phyloP scores from a whole-genome alignment of 2,797 vertebrate genomes.

The Acestrorhynchus altus region DNA sequence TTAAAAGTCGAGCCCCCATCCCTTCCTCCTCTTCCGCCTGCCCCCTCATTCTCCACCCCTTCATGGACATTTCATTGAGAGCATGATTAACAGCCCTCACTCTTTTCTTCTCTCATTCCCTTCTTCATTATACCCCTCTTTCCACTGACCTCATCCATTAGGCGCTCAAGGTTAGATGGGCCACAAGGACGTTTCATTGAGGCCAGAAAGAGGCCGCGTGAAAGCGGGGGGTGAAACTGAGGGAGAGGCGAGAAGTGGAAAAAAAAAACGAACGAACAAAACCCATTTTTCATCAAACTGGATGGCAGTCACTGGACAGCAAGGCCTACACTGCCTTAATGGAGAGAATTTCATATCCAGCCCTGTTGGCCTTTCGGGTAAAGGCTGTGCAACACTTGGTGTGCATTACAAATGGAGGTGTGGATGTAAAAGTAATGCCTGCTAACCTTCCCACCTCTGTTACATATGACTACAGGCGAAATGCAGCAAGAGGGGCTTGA shows the following conservation, averaged over 20 bases:
- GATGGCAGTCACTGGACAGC: conserved; percentile 3
- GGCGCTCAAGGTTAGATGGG: conserved; percentile 72
- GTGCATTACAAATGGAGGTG: background rate
- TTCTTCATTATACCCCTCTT: conserved; percentile 60
- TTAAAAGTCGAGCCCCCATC: background rate
- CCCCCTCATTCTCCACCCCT: conserved; percentile 41
- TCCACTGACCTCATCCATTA: conserved; percentile 71
- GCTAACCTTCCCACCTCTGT: conserved; percentile 7
- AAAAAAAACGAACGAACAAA: conserved; percentile 21
- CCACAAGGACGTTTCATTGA: conserved; percentile 68
- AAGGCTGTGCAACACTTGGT: background rate
- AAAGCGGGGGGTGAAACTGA: conserved; percentile 15
- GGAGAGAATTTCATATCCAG: conserved; percentile 3
- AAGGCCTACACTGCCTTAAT: background rate
- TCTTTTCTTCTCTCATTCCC: conserved; percentile 68
- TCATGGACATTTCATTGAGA: conserved; percentile 17
- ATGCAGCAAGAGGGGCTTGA: conserved; percentile 6
- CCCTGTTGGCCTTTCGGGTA: conserved; percentile 22
- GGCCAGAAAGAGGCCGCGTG: conserved; percentile 33
- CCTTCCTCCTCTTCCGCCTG: conserved; percentile 39
- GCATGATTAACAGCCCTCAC: conserved; percentile 65
- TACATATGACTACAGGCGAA: conserved; percentile 15
- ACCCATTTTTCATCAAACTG: conserved; percentile 26
- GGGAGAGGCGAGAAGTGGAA: background rate
- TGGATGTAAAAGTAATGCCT: background rate